Evolutionary conservation across 2,888 invertebrate species (phyloP).

Genomic region (Pandemis cinnamomeana): DNA sequence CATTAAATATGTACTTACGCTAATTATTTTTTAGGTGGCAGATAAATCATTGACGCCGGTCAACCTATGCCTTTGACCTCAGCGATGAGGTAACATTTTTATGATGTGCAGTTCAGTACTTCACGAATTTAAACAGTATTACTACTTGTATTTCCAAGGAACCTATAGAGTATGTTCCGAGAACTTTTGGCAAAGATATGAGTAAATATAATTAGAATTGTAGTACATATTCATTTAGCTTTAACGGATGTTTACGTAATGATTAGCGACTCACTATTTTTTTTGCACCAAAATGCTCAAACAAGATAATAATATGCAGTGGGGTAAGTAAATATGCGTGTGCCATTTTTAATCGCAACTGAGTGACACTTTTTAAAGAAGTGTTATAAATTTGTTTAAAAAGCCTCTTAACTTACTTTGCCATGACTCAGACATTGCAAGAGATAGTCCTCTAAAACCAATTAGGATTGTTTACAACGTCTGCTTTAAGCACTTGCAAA

Average conservation of each 20-base stretch:
- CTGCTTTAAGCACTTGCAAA: slow-evolving; percentile 52
- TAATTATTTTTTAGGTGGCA: not conserved
- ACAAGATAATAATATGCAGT: slow-evolving; percentile 22
- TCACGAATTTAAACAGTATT: not conserved
- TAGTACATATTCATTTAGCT: not conserved
- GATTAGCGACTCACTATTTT: not conserved
- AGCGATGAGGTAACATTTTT: slow-evolving; percentile 24
- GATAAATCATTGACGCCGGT: too few species aligned
- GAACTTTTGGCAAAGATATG: not conserved
- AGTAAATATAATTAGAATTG: not conserved
- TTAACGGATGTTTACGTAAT: not conserved
- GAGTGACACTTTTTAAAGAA: slow-evolving; percentile 17
- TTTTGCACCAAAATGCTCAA: not conserved
- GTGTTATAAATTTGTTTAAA: slow-evolving; percentile 33
- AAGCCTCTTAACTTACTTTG: slow-evolving; percentile 35
- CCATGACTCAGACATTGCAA: slow-evolving; percentile 44
- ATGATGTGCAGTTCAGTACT: slow-evolving; percentile 10
- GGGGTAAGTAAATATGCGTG: slow-evolving; percentile 26
- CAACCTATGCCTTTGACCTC: slow-evolving; percentile 20
- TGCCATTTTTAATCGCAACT: slow-evolving; percentile 14
- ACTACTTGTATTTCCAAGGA: not conserved
- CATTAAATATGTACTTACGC: not conserved
- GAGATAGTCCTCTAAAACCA: slow-evolving; percentile 53
- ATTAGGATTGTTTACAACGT: slow-evolving; percentile 55
- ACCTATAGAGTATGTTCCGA: not conserved